Percentiles rank a stretch among this genome's conserved stretches.
phyloP scores from a whole-genome alignment of 1,140 invertebrate species.

The Drosophila insularis region DNA sequence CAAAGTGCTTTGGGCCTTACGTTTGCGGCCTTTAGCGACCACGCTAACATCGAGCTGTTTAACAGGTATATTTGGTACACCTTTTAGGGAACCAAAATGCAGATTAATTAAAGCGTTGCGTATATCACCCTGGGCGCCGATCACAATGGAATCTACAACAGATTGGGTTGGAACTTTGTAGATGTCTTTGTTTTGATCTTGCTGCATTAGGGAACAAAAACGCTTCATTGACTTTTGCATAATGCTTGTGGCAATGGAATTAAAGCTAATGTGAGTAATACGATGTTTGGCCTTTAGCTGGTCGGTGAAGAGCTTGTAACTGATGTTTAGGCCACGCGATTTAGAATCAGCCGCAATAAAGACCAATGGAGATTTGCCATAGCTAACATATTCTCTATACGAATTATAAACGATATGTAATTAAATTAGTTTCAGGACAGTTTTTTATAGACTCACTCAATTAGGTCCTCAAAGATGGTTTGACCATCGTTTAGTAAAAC shows the following conservation, averaged over 20 bases:
- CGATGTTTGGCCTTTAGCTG: conserved; percentile 84
- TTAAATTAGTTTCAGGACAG: not conserved
- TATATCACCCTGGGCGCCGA: conserved; percentile 87
- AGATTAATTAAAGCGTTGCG: conserved; percentile 88
- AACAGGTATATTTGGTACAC: conserved; percentile 79
- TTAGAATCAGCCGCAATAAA: conserved; percentile 88
- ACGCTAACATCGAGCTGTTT: conserved; percentile 38
- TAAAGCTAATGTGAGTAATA: conserved; percentile 88
- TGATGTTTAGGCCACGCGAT: conserved; percentile 84
- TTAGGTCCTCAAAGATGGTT: conserved; percentile 84
- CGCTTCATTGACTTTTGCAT: conserved; percentile 87
- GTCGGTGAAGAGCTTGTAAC: conserved; percentile 86
- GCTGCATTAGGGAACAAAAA: conserved; percentile 84
- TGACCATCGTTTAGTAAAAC: conserved; percentile 85
- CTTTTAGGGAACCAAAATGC: conserved; percentile 87
- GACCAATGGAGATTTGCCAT: conserved; percentile 87
- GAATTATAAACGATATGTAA: conserved; percentile 2
- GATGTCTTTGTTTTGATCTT: conserved; percentile 69
- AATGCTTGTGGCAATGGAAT: conserved; percentile 85
- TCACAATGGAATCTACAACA: conserved; percentile 86
- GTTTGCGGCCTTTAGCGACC: conserved; percentile 51
- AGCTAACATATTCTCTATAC: conserved; percentile 85
- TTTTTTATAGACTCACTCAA: conserved; percentile 84
- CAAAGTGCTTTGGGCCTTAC: conserved; percentile 76
- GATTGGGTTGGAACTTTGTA: conserved; percentile 84